Evolutionary conservation across 1,140 invertebrate species (phyloP), one percentile per base, ranked within the genome.

Genomic region (Camponotus vicinus): DNA sequence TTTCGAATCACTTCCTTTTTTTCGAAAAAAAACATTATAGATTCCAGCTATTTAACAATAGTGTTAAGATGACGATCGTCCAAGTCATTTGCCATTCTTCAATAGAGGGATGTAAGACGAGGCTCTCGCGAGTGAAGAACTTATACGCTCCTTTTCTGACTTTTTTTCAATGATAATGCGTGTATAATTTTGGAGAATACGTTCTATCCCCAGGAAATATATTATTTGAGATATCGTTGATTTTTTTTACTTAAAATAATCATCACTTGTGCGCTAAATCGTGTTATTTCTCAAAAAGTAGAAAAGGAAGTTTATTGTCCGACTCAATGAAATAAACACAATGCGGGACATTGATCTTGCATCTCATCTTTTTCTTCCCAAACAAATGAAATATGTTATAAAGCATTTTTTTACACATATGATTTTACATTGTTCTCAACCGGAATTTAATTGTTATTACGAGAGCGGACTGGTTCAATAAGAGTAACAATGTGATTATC

Each of bases 341-440:
- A 32, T n/a, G 77, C 45, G 11, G 15, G 45, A 80, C 21, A 45
- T 49, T 27, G 2, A 69, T 57, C 63, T 37, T 37, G 27, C 55
- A 63, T 27, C 3, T 15, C 13, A 49, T 11, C 7, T 42, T 37
- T 57, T 61, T 61, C 32, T 32, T 45, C 34, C 67, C 13, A 0
- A 80, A 70, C 13, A 40, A 57, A 32, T 70, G 9, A 80, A 70
- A 9, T 42, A 34, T 52, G 2, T 32, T 82, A 37, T 63, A 4
- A 59, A 75, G 71, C n/a, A n/a, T 83, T 61, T 61, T 61, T 63
- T 78, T 45, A 15, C 27, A 6, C 34, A 34, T 42, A 70, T 80
- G 49, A 83, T 75, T 83, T 82, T 82, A 82, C 64, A 70, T 70
- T 64, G 49, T 55, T 80, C 15, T 52, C n/a, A 57, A 42, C 8